A percentile compares a stretch with the other conserved stretches of the same genome.
Evolutionary conservation across 2,797 vertebrate species (phyloP).

Genomic region (Numenius phaeopus): DNA sequence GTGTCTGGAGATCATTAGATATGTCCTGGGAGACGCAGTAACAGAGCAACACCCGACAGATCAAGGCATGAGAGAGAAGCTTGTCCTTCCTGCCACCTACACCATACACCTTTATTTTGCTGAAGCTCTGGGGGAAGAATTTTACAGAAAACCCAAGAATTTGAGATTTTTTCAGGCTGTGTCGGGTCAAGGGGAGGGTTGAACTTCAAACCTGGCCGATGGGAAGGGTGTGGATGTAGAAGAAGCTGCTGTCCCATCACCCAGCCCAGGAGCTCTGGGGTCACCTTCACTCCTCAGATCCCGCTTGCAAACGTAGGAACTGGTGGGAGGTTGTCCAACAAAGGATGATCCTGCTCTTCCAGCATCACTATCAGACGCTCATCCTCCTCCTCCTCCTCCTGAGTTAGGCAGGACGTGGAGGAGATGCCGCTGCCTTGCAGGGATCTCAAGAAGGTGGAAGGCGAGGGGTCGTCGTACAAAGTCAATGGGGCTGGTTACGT

Average conservation of each 20-base stretch:
- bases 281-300: not conserved
- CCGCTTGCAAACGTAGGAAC: not conserved
- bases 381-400: rapidly evolving
- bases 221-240: not conserved
- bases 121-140: not conserved
- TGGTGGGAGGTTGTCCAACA: rapidly evolving
- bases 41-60: not conserved
- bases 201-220: not conserved
- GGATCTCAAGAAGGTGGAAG: not conserved
- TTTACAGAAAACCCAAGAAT: not conserved
- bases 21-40: not conserved
- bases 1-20: not conserved
- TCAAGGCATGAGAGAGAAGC: not conserved
- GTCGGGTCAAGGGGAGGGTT: not conserved
- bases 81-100: not conserved
- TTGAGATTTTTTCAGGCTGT: not conserved
- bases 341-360: not conserved
- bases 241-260: not conserved
- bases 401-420: not conserved
- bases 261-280: not conserved
- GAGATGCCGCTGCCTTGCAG: not conserved
- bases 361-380: rapidly evolving
- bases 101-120: rapidly evolving
- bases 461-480: rapidly evolving
- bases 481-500: rapidly evolving